Base-by-base conservation (phyloP, 1,140 invertebrate species). In the Proales similis region DNA sequence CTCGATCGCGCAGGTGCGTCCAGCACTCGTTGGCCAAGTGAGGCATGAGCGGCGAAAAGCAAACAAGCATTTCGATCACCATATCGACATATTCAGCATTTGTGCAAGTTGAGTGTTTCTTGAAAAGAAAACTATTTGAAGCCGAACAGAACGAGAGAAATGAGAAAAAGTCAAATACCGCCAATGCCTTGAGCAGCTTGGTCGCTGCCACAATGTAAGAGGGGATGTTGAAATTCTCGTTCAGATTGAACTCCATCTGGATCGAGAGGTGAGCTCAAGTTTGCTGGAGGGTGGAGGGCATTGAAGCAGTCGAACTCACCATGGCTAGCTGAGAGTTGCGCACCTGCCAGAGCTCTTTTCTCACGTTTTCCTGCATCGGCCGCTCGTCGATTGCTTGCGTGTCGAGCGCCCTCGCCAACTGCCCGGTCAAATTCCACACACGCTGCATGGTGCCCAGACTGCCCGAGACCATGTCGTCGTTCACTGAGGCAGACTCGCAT, bases 201-300 rank as follows among this genome's bases (percentile, higher is more conserved):
- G 51, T 42, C 27, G 45, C 39, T 24, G 51, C 51, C 7, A 57
- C 51, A 3, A 57, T 5, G 19, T 57, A 57, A 19, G 51, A 57
- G 17, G 51, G 51, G 12, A 57, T 17, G 32, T 57, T 57, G 14
- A 57, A 57, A 42, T 57, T 57, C 45, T 57, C 51, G 38, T 57
- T 57, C 4, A 57, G n/a, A 42, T 57, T 57, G 14, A 42, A 42
- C 14, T 57, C 45, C 7, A 57, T 57, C 51, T 57, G 24, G 14
- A 42, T 11, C 14, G 17, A 17, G 3, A 42, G 30, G 45, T 26
- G 45, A 57, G 45, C 2, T 33, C 14, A 30, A 48, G 33, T 48
- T 30, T 36, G 9, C 33, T 36, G 9, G 14, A 36, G 14, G 9
- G 9, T 36, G 14, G 14, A 36, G 33, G 14, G 14, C 9, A 36